Conservation (phyloP, 1,140 invertebrate species). For the Drosophila sp. region DNA sequence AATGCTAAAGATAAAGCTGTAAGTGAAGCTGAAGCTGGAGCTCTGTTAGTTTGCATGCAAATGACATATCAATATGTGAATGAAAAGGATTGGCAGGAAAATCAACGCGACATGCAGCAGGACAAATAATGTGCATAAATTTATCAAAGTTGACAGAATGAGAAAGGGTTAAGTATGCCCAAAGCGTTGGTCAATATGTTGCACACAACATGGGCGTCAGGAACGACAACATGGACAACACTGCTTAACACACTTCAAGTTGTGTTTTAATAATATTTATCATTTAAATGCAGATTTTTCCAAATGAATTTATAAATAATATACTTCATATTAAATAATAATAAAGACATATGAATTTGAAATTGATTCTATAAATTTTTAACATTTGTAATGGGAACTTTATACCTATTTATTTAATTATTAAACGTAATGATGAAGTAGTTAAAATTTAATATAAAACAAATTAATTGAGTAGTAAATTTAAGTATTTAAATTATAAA, state of each 20-base stretch:
- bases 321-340: too few species aligned
- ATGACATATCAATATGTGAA: slow-evolving; percentile 69
- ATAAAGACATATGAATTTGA: neutral
- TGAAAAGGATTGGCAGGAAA: slow-evolving; percentile 69
- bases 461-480: neutral
- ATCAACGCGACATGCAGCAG: slow-evolving; percentile 78
- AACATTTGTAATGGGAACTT: too few species aligned
- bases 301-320: too few species aligned
- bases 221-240: slow-evolving; percentile 9
- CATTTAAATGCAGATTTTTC: too few species aligned
- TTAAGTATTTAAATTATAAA: too few species aligned
- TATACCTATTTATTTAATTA: neutral
- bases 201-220: slow-evolving; percentile 31
- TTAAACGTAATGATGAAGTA: too few species aligned
- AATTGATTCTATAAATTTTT: too few species aligned
- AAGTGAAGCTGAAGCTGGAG: slow-evolving; percentile 2
- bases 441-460: neutral
- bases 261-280: too few species aligned
- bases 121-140: slow-evolving; percentile 82
- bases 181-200: slow-evolving; percentile 67
- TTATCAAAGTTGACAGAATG: slow-evolving; percentile 52
- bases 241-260: neutral
- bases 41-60: slow-evolving; percentile 75
- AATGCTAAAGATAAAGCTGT: slow-evolving; percentile 36
- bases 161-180: slow-evolving; percentile 26